A percentile compares a stretch with the other conserved stretches of the same genome.
Evolutionary conservation across 2,888 invertebrate genomes (phyloP).

Genomic region (Malthinus seriepunctatus): DNA sequence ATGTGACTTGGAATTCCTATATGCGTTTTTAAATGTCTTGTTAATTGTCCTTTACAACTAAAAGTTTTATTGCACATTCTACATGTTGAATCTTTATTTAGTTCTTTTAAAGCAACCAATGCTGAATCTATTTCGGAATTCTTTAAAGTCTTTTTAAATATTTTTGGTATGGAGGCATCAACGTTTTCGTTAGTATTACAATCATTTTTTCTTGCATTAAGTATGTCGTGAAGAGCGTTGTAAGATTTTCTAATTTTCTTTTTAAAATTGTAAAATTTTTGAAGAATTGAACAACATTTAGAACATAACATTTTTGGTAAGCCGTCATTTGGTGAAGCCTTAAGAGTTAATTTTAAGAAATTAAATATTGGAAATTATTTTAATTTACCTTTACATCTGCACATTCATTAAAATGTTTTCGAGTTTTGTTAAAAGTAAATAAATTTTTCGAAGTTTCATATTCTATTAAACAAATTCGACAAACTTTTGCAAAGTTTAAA

Average conservation of each 20-base stretch:
- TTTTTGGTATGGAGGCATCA: not conserved
- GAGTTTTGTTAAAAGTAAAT: conserved; percentile 8
- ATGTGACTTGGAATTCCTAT: conserved; percentile 40
- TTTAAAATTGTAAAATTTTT: conserved; percentile 14
- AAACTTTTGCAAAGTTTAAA: conserved; percentile 23
- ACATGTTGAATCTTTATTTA: conserved; percentile 12
- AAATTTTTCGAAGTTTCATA: conserved; percentile 13
- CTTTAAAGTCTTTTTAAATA: conserved; percentile 1
- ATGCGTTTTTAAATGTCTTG: conserved; percentile 39
- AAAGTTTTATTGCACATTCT: conserved; percentile 29
- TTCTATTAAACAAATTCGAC: conserved; percentile 26
- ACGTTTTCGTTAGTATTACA: not conserved
- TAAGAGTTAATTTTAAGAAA: not conserved
- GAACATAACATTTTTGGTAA: conserved; percentile 17
- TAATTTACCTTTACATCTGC: conserved; percentile 22
- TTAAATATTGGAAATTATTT: not conserved
- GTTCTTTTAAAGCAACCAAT: conserved; percentile 4
- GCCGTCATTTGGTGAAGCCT: conserved; percentile 15
- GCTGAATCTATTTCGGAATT: conserved; percentile 13
- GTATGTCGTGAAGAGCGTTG: conserved; percentile 3
- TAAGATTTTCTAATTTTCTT: conserved; percentile 15
- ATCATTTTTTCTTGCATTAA: not conserved
- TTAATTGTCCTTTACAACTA: conserved; percentile 31
- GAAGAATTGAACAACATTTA: conserved; percentile 5
- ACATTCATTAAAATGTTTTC: conserved; percentile 17